Percentiles rank a stretch among this genome's conserved stretches.
Conservation (phyloP, 2,113 vertebrate genomes). For the Gasterosteus nipponicus region DNA sequence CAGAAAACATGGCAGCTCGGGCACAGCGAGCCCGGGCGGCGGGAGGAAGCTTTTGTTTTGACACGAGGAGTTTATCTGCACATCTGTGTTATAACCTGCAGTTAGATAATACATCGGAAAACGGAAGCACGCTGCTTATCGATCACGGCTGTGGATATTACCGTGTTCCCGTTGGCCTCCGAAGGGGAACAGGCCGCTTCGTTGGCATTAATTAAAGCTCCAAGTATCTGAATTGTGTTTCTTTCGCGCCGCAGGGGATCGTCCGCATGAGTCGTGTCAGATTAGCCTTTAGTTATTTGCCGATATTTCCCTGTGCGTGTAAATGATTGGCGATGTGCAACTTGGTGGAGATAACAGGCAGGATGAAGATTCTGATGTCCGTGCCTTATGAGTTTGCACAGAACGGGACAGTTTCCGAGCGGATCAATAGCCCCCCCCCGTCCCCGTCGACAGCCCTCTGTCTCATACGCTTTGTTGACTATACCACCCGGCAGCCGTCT, state of each 20-base stretch:
- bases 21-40: constrained; percentile 41
- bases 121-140: constrained; percentile 6
- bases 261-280: constrained; percentile 34
- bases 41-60: constrained; percentile 70
- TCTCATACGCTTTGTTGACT: constrained; percentile 78
- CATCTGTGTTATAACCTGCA: constrained; percentile 21
- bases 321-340: constrained; percentile 76
- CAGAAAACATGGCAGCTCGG: constrained; percentile 64
- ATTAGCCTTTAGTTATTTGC: constrained; percentile 72
- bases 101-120: constrained; percentile 45
- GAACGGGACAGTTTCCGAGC: constrained; percentile 60
- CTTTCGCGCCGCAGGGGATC: constrained; percentile 2
- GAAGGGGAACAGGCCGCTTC: background rate
- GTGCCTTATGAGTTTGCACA: constrained; percentile 69
- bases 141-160: constrained; percentile 4
- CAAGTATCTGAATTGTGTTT: background rate
- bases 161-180: constrained; percentile 4
- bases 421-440: constrained; percentile 70
- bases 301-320: constrained; percentile 69
- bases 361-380: constrained; percentile 69
- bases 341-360: constrained; percentile 70
- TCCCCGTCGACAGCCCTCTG: constrained; percentile 66
- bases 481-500: constrained; percentile 57
- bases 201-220: background rate
- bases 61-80: no score